phyloP scores from a whole-genome alignment of 2,797 vertebrate species.

The Dipus sagitta region DNA sequence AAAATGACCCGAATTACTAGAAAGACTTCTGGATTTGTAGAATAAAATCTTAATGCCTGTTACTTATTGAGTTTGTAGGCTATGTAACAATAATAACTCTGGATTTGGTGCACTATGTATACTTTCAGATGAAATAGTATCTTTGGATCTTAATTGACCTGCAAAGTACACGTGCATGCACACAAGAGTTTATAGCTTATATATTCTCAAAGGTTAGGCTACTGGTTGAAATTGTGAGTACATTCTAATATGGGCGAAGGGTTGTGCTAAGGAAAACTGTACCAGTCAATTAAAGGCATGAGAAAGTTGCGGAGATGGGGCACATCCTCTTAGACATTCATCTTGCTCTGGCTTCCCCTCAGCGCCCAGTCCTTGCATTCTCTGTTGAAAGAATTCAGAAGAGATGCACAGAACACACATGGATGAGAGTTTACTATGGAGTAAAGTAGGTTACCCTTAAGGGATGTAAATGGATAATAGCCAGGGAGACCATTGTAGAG shows the following conservation, averaged over 20 bases:
- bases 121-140: not conserved
- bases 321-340: not conserved
- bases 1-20: constrained; percentile 32
- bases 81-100: not conserved
- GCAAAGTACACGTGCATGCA: not conserved
- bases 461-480: too few species aligned
- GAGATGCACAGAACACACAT: not conserved
- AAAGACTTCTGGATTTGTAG: not conserved
- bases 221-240: constrained; percentile 1
- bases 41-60: not conserved
- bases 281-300: not conserved
- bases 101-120: not conserved
- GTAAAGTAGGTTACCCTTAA: not conserved
- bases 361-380: not conserved
- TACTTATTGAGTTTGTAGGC: constrained; percentile 12
- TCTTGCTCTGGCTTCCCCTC: not conserved
- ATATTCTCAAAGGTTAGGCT: not conserved
- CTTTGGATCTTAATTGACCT: constrained; percentile 17
- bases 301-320: not conserved
- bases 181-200: not conserved
- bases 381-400: not conserved
- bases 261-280: not conserved
- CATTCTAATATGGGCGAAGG: not conserved
- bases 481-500: too few species aligned
- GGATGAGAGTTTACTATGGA: not conserved